Percentiles rank a stretch among this genome's conserved stretches.
Conservation (phyloP, 1,140 invertebrate genomes). For the Bemisia tabaci region DNA sequence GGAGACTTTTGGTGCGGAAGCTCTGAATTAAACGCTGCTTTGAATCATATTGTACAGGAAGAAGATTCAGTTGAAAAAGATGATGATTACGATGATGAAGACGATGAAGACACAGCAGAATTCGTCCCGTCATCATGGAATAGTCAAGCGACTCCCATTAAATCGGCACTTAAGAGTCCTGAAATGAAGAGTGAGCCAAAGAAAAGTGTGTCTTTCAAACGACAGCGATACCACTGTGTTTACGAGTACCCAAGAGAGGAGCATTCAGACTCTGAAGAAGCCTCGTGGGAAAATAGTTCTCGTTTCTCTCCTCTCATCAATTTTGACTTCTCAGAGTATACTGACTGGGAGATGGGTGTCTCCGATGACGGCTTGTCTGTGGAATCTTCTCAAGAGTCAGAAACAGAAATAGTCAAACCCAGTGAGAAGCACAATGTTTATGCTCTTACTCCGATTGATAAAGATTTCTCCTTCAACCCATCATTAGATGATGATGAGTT, state of each 20-base stretch:
- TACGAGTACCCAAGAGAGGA: conserved; percentile 66
- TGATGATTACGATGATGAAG: conserved; percentile 25
- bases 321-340: neutral
- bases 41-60: conserved; percentile 3
- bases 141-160: conserved; percentile 37
- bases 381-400: conserved; percentile 5
- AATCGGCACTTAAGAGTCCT: conserved; percentile 38
- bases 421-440: conserved; percentile 4
- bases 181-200: conserved; percentile 32
- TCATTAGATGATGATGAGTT: conserved; percentile 26
- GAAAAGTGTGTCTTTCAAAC: conserved; percentile 60
- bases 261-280: neutral
- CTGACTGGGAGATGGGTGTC: conserved; percentile 10
- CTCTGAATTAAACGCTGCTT: too few species aligned
- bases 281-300: neutral
- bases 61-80: conserved; percentile 22
- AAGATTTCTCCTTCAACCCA: neutral
- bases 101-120: conserved; percentile 34
- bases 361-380: conserved; percentile 8
- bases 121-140: conserved; percentile 44
- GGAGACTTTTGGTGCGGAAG: neutral
- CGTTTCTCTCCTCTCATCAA: neutral
- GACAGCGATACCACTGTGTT: conserved; percentile 64
- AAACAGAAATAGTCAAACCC: neutral
- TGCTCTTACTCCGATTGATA: conserved; percentile 5